Base-by-base conservation (phyloP, 2,888 invertebrate species). In the Lepidochrysops patricia region DNA sequence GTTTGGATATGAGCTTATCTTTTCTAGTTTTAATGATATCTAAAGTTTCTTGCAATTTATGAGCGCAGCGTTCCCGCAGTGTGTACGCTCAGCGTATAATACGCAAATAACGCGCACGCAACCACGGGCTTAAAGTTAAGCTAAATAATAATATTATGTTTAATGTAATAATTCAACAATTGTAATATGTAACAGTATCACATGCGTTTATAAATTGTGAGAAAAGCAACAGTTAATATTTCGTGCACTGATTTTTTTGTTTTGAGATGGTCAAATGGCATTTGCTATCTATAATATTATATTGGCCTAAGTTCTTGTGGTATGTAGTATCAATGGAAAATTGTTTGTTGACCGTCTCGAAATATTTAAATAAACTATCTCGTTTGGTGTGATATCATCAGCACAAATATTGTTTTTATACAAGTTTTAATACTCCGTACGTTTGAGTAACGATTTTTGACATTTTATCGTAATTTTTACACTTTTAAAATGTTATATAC, bases 1-100 rank as follows among this genome's bases (percentile, higher is more conserved):
- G 67, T 77, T 80, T 75, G 62, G 70, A 72, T 76, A 77, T 70
- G 86, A 86, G 86, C 86, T 86, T 86, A 84, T 85, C 79, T 86
- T 81, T 69, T 73, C 69, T 82, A 84, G 76, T 69, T 68, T 70
- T 73, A 52, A 25, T 63, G 63, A 48, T 65, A 65, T 64, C 63
- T 25, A 56, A 62, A 60, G 48, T 35, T 43, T 61, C 54, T 60
- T 61, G 4, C 43, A 43, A 43, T 43, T 43, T 19, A 43, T 43
- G 3, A 19, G 43, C 43, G 43, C 43, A 9, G 6, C 3, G n/a
- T 4, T 34, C 9, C 15, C 2, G 6, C 3, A 7, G 3, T 43
- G 7, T 43, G 15, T 4, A 34, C n/a, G 29, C 29, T 29, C 29
- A 9, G 6, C 29, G 12, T 34, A 34, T 6, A 4, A n/a, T 34